Evolutionary conservation across 2,113 vertebrate species (phyloP).

Genomic region (Salvator merianae): DNA sequence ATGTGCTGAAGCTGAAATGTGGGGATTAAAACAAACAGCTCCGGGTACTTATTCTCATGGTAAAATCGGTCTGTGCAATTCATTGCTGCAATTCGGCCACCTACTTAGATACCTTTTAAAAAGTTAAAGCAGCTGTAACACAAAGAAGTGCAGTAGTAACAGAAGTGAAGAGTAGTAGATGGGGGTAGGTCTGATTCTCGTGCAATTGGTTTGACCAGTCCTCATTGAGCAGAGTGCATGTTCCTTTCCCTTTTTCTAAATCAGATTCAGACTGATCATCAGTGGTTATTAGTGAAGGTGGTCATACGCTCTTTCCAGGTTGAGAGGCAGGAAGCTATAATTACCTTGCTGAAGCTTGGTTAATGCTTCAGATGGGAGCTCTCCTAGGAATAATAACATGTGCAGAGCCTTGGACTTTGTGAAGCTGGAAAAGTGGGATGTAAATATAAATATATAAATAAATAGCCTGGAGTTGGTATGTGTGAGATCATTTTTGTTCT

Average conservation of each 20-base stretch:
- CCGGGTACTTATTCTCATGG: background rate
- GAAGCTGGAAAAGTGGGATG: background rate
- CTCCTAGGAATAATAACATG: no score
- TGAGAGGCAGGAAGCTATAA: no score
- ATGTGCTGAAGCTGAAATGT: background rate
- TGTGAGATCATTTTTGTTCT: no score
- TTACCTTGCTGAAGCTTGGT: no score
- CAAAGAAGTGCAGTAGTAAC: no score
- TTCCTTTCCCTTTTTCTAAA: background rate
- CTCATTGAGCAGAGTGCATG: background rate
- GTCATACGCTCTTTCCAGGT: background rate
- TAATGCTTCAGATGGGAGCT: no score
- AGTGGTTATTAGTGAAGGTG: background rate
- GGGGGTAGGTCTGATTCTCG: no score
- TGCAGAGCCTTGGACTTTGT: no score
- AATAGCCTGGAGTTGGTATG: background rate
- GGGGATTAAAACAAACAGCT: background rate
- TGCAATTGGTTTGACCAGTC: background rate
- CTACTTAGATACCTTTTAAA: background rate
- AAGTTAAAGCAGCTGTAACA: background rate
- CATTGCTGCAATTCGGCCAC: background rate
- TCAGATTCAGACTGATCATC: background rate
- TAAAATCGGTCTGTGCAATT: background rate
- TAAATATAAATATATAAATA: no score
- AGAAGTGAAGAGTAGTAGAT: no score